Evolutionary conservation across 2,797 vertebrate genomes (phyloP).

Genomic region (Pipistrellus nathusii): DNA sequence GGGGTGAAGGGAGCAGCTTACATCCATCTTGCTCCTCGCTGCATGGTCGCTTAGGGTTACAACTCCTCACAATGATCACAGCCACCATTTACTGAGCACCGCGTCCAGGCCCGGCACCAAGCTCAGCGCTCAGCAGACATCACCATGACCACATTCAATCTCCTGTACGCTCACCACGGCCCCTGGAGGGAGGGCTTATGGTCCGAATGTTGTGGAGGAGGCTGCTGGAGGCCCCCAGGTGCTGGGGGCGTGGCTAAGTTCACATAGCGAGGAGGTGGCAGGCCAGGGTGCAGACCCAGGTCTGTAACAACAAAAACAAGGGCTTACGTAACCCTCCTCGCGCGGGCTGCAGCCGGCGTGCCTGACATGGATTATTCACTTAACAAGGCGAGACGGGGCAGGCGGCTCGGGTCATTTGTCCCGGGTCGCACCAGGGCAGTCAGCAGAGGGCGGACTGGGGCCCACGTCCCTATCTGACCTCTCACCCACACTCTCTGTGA

Average conservation of each 20-base stretch:
- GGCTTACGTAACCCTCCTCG: neutral
- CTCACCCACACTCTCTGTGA: neutral
- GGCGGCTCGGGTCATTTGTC: neutral
- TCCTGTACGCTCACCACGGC: slow-evolving; percentile 19
- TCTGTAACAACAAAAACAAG: neutral
- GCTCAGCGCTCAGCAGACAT: neutral
- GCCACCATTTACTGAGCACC: slow-evolving; percentile 19
- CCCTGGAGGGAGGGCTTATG: slow-evolving; percentile 37
- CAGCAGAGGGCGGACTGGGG: neutral
- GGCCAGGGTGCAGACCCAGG: neutral
- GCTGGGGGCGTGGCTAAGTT: neutral
- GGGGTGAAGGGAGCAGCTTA: neutral
- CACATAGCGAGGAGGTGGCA: neutral
- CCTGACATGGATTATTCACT: neutral
- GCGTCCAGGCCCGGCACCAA: neutral
- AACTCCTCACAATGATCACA: slow-evolving; percentile 36
- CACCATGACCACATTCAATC: slow-evolving; percentile 42
- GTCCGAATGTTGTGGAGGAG: neutral
- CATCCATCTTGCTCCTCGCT: neutral
- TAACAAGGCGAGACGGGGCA: neutral
- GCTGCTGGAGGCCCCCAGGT: neutral
- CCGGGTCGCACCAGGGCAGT: neutral
- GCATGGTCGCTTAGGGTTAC: slow-evolving; percentile 21
- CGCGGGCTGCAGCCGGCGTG: neutral
- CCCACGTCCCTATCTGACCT: neutral